Percentiles rank a stretch among this genome's conserved stretches.
These are phyloP conservation scores for Willisornis vidua DNA, from an alignment of 2,113 vertebrate species.

Conservation along the genomic window DNA sequence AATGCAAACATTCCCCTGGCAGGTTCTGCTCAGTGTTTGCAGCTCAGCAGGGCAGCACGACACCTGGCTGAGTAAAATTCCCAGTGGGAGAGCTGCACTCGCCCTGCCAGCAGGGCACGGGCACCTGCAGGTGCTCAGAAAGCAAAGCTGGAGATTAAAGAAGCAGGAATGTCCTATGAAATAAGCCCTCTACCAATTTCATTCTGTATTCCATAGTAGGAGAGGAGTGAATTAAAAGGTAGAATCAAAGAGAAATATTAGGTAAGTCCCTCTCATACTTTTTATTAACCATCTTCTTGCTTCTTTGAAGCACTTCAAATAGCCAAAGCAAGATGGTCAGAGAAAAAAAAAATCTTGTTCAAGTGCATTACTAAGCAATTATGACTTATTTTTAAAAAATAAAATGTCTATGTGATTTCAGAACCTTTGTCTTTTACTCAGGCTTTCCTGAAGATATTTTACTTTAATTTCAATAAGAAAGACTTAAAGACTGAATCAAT, in stretches of 20 bases:
- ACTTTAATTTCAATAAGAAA: constrained; percentile 10
- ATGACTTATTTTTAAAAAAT: neutral
- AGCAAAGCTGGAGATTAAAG: constrained; percentile 80
- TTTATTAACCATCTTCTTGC: neutral
- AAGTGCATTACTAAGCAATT: neutral
- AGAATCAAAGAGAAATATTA: constrained; percentile 30
- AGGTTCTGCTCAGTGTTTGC: constrained; percentile 83
- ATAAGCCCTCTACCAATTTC: constrained; percentile 70
- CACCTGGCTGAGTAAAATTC: constrained; percentile 87
- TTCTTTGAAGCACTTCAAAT: neutral
- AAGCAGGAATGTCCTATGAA: constrained; percentile 67
- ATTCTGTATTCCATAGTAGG: constrained; percentile 68
- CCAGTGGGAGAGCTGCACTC: constrained; percentile 80
- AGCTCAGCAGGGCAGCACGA: constrained; percentile 77
- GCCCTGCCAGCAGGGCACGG: constrained; percentile 77
- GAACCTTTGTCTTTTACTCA: neutral
- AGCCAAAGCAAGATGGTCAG: neutral
- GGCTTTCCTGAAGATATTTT: constrained; percentile 34
- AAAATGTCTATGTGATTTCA: neutral
- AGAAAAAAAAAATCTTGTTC: neutral
- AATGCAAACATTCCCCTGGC: constrained; percentile 76
- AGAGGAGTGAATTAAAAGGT: constrained; percentile 49
- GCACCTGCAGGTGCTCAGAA: constrained; percentile 79
- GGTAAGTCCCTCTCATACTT: constrained; percentile 1
- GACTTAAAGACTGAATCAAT: neutral